These are phyloP conservation scores for Cryptocephalus moraei DNA, from an alignment of 2,888 invertebrate genomes.

Conservation along the genomic window DNA sequence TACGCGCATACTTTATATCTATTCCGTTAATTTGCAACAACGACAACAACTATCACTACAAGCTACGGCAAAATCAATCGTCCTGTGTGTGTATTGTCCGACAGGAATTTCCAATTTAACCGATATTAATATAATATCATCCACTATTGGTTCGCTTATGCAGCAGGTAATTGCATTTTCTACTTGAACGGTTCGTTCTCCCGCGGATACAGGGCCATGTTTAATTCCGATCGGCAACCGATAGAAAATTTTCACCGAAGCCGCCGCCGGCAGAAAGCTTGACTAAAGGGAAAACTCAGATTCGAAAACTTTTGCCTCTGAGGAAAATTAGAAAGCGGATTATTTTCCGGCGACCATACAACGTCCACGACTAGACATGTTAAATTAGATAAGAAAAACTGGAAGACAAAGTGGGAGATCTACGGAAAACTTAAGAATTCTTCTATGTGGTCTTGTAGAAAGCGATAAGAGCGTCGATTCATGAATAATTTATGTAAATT, in stretches of 20 bases:
- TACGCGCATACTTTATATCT: constrained; percentile 15
- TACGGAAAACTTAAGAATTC: too few species aligned
- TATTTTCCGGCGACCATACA: too few species aligned
- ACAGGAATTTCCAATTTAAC: constrained; percentile 17
- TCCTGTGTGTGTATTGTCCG: constrained; percentile 7
- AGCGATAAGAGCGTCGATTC: too few species aligned
- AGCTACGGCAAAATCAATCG: constrained; percentile 2
- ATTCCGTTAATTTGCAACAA: constrained; percentile 14
- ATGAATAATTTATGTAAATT: too few species aligned
- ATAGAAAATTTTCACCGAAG: too few species aligned
- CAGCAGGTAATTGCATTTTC: constrained; percentile 12
- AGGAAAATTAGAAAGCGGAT: background rate
- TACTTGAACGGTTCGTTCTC: constrained; percentile 2
- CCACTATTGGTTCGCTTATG: constrained; percentile 5
- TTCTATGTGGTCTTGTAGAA: too few species aligned
- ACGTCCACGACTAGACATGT: too few species aligned
- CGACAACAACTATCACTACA: background rate
- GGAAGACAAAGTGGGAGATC: too few species aligned
- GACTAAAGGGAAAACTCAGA: too few species aligned
- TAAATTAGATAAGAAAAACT: too few species aligned
- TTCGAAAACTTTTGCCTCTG: background rate
- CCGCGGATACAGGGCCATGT: background rate
- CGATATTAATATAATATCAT: constrained; percentile 13
- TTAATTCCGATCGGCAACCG: background rate
- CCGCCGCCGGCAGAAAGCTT: too few species aligned